Conservation (phyloP, 1,140 invertebrate genomes). For the Bombyx mori region DNA sequence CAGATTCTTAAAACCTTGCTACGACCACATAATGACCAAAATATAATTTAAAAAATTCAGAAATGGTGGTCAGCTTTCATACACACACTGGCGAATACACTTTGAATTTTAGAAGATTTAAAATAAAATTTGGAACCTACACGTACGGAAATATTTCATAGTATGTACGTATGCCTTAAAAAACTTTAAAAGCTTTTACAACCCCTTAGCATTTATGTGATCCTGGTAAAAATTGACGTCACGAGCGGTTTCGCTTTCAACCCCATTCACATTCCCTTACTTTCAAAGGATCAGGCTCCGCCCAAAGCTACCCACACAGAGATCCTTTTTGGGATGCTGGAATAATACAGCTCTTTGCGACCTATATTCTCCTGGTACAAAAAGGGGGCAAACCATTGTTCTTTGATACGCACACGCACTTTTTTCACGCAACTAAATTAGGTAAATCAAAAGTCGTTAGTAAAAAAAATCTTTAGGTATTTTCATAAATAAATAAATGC, state of each 20-base stretch:
- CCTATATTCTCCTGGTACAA: slow-evolving; percentile 59
- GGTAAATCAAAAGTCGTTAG: no score
- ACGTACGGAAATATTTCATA: background rate
- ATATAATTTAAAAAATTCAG: no score
- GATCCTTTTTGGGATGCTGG: background rate
- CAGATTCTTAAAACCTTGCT: no score
- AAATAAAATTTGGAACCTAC: no score
- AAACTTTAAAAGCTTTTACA: background rate
- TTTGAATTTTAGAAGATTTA: no score
- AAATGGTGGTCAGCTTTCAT: no score
- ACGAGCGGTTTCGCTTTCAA: slow-evolving; percentile 6
- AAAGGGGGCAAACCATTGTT: slow-evolving; percentile 73
- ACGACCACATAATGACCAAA: no score
- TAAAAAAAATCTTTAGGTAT: no score
- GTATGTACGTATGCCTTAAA: background rate
- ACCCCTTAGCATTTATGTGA: slow-evolving; percentile 18
- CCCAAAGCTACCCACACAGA: slow-evolving; percentile 15
- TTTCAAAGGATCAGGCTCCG: slow-evolving; percentile 1
- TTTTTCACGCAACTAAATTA: slow-evolving; percentile 21
- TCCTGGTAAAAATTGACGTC: slow-evolving; percentile 51
- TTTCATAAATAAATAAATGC: no score
- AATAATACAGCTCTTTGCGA: slow-evolving; percentile 16
- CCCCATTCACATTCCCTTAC: slow-evolving; percentile 4
- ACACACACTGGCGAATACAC: no score
- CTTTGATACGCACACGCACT: slow-evolving; percentile 65